Evolutionary conservation across 2,797 vertebrate genomes (phyloP).

Genomic region (Ibycter americanus): DNA sequence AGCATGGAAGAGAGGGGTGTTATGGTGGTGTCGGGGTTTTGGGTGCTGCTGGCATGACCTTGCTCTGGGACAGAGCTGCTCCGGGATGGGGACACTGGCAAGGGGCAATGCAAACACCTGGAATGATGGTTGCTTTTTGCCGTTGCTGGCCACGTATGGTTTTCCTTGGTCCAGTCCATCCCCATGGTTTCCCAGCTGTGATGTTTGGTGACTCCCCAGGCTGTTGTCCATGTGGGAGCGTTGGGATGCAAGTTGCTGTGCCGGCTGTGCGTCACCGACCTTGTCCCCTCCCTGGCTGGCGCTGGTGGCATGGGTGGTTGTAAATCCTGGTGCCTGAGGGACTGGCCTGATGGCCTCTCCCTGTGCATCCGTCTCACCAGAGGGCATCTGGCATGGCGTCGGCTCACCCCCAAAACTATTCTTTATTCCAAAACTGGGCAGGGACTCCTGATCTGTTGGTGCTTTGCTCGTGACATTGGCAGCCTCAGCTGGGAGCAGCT

Average conservation of each 20-base stretch:
- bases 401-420: neutral
- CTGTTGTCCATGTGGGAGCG: neutral
- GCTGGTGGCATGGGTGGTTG: too few species aligned
- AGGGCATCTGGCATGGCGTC: neutral
- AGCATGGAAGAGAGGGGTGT: neutral
- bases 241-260: neutral
- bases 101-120: neutral
- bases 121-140: neutral
- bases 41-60: neutral
- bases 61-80: neutral
- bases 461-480: neutral
- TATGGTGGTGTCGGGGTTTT: neutral
- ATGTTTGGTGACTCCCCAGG: neutral
- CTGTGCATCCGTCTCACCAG: fast-evolving
- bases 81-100: fast-evolving
- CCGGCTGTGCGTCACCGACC: too few species aligned
- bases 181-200: neutral
- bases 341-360: neutral
- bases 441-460: fast-evolving
- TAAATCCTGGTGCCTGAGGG: neutral
- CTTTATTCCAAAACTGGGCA: neutral
- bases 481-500: neutral
- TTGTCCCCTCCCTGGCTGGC: too few species aligned
- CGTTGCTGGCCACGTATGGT: fast-evolving
- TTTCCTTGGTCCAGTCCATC: neutral